phyloP scores from a whole-genome alignment of 2,113 vertebrate species.

The Lethenteron reissneri region DNA sequence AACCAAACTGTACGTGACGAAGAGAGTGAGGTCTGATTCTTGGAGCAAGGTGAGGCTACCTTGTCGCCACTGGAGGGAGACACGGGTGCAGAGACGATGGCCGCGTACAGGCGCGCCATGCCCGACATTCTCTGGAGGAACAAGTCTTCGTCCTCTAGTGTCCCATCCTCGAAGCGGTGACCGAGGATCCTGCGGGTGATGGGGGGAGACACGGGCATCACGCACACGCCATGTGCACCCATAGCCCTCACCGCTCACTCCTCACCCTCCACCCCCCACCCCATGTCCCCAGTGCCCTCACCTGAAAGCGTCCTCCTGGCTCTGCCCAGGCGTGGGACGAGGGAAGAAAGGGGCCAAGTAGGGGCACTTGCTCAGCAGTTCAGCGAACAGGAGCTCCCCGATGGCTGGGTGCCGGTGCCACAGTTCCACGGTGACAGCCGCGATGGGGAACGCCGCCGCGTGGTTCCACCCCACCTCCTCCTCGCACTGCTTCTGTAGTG shows the following conservation, averaged over 20 bases:
- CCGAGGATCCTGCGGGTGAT: conserved; percentile 39
- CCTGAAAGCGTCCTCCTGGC: too few species aligned
- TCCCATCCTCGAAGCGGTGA: conserved; percentile 47
- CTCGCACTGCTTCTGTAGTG: conserved; percentile 59
- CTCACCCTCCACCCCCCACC: too few species aligned
- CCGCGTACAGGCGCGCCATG: conserved; percentile 81
- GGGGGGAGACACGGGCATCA: background rate
- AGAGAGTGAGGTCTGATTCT: too few species aligned
- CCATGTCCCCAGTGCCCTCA: too few species aligned
- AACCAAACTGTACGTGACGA: too few species aligned
- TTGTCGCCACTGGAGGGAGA: too few species aligned
- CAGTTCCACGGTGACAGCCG: conserved; percentile 51
- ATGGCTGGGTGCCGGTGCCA: conserved; percentile 66
- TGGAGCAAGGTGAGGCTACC: too few species aligned
- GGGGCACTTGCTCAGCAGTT: conserved; percentile 68
- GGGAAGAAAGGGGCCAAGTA: conserved; percentile 72
- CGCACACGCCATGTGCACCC: background rate
- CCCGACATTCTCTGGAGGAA: conserved; percentile 94
- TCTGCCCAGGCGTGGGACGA: background rate
- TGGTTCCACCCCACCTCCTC: conserved; percentile 67
- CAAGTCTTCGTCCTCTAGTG: conserved; percentile 54
- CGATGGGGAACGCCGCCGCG: conserved; percentile 69
- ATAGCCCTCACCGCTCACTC: too few species aligned
- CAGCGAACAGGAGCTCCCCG: conserved; percentile 64
- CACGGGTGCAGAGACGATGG: conserved; percentile 26